A percentile compares a stretch with the other conserved stretches of the same genome.
Conservation (phyloP, 2,113 vertebrate species). For the Nestor notabilis region DNA sequence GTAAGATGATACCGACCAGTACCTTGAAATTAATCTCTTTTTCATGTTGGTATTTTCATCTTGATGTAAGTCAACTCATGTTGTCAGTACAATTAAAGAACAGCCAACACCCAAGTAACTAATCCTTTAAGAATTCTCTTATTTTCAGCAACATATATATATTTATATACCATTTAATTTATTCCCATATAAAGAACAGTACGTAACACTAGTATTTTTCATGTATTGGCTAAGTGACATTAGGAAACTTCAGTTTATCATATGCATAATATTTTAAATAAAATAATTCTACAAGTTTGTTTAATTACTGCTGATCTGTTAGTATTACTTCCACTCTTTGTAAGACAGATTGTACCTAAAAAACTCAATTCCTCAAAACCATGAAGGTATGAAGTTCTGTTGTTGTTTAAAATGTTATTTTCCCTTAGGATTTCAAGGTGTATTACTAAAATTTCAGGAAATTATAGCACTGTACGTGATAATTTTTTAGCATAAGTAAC, state of each 20-base stretch:
- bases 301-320: not conserved
- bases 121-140: not conserved
- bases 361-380: not conserved
- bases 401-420: not conserved
- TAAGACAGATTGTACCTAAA: not conserved
- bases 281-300: not conserved
- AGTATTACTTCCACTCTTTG: not conserved
- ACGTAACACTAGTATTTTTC: not conserved
- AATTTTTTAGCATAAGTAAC: not conserved
- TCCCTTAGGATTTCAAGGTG: not conserved
- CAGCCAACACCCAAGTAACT: not conserved
- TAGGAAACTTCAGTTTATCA: not conserved
- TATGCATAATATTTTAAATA: not conserved
- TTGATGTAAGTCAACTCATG: not conserved
- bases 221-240: not conserved
- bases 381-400: not conserved
- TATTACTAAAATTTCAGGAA: not conserved
- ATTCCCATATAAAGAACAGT: not conserved
- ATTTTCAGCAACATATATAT: not conserved
- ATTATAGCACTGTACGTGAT: accelerated
- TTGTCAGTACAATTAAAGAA: not conserved
- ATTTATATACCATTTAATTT: not conserved
- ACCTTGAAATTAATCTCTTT: slow-evolving; percentile 44
- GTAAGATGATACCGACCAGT: not conserved
- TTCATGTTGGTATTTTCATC: not conserved